phyloP scores from a whole-genome alignment of 1,140 invertebrate species.

The Hyposmocoma kahamanoa region DNA sequence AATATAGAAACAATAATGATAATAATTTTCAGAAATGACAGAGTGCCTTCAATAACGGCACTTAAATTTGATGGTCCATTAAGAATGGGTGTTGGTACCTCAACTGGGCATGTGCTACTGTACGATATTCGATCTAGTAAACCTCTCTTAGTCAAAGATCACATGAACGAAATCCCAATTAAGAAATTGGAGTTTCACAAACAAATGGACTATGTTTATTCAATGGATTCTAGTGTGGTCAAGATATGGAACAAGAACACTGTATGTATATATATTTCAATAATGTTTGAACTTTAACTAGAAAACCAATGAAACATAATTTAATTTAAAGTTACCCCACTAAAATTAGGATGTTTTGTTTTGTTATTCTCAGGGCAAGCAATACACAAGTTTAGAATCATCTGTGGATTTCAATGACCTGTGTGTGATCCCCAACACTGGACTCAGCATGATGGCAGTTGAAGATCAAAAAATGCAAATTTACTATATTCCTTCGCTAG shows the following conservation, averaged over 20 bases:
- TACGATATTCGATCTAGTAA: slow-evolving; percentile 96
- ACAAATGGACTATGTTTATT: slow-evolving; percentile 87
- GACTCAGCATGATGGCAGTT: slow-evolving; percentile 95
- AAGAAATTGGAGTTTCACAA: slow-evolving; percentile 91
- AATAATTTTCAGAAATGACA: slow-evolving; percentile 72
- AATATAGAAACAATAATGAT: not conserved
- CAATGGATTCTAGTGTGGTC: slow-evolving; percentile 92
- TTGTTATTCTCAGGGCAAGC: slow-evolving; percentile 83
- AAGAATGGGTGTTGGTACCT: slow-evolving; percentile 92
- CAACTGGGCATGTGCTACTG: slow-evolving; percentile 93
- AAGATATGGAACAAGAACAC: slow-evolving; percentile 96
- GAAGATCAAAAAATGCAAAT: slow-evolving; percentile 95
- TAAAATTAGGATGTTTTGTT: slow-evolving; percentile 11
- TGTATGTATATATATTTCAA: slow-evolving; percentile 70
- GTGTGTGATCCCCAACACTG: slow-evolving; percentile 90
- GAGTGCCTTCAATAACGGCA: slow-evolving; percentile 85
- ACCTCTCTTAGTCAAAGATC: slow-evolving; percentile 94
- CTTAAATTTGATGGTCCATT: slow-evolving; percentile 88
- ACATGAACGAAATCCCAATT: slow-evolving; percentile 95
- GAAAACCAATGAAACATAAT: not conserved
- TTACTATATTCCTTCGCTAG: slow-evolving; percentile 94
- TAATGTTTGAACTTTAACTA: not conserved
- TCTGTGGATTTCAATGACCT: slow-evolving; percentile 91
- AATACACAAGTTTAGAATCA: slow-evolving; percentile 95
- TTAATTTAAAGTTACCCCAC: not conserved